Percentiles rank a stretch among this genome's conserved stretches.
These are phyloP conservation scores for Xiphophorus hellerii DNA, from an alignment of 2,113 vertebrate genomes.

Conservation along the genomic window DNA sequence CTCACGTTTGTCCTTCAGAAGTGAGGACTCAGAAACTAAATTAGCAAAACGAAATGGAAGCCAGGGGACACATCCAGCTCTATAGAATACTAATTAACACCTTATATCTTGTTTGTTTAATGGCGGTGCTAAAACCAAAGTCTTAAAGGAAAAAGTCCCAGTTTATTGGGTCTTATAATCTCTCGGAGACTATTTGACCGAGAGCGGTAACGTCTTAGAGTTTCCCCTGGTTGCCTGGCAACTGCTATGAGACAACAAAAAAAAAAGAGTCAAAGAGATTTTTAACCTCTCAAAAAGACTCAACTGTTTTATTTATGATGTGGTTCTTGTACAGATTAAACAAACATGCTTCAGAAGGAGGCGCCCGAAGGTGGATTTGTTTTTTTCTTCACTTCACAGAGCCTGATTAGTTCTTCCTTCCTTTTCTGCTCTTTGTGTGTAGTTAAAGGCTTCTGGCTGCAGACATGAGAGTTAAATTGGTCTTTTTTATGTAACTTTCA, in stretches of 20 bases:
- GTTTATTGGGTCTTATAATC: slow-evolving; percentile 18
- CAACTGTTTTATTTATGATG: slow-evolving; percentile 1
- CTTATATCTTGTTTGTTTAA: slow-evolving; percentile 11
- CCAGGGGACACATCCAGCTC: not conserved
- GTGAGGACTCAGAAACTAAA: not conserved
- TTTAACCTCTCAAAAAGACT: slow-evolving; percentile 1
- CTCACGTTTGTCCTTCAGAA: not conserved
- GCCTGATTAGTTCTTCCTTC: not conserved
- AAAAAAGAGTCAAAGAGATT: slow-evolving; percentile 18
- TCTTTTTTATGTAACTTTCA: not conserved
- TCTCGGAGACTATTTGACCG: slow-evolving; percentile 6
- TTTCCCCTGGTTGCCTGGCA: slow-evolving; percentile 42
- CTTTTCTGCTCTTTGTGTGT: not conserved
- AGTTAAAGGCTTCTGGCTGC: not conserved
- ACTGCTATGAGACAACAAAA: slow-evolving; percentile 29
- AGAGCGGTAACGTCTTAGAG: slow-evolving; percentile 8
- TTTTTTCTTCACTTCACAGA: not conserved
- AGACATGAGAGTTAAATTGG: not conserved
- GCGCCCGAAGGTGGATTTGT: not conserved
- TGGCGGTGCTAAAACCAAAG: not conserved
- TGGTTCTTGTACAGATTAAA: slow-evolving; percentile 5
- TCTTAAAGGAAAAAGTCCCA: not conserved
- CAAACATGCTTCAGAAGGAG: slow-evolving; percentile 9
- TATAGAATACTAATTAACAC: not conserved
- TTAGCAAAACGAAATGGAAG: not conserved